Evolutionary conservation across 2,888 invertebrate genomes (phyloP).

Genomic region (Hypomecis punctinalis): DNA sequence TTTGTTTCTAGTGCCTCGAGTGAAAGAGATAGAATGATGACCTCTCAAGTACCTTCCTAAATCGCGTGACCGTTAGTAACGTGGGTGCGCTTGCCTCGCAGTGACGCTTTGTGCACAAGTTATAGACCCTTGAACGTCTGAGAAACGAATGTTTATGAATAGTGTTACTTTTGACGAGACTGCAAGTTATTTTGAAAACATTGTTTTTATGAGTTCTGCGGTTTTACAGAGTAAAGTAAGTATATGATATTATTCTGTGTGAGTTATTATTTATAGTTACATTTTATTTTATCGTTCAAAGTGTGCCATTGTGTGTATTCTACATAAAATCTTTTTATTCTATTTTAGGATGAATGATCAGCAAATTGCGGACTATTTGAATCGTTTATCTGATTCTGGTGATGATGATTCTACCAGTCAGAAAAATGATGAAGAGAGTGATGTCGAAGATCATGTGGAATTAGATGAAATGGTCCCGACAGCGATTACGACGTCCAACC

Average conservation of each 20-base stretch:
- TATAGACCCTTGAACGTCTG: slow-evolving; percentile 24
- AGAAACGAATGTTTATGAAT: slow-evolving; percentile 31
- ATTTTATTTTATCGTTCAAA: slow-evolving; percentile 24
- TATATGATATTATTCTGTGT: slow-evolving; percentile 17
- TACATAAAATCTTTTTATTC: slow-evolving; percentile 19
- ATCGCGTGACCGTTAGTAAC: slow-evolving; percentile 19
- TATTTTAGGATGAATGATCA: slow-evolving; percentile 25
- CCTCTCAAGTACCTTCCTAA: too few species aligned
- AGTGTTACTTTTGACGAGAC: slow-evolving; percentile 27
- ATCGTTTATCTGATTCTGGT: slow-evolving; percentile 31
- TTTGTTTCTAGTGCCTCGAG: too few species aligned
- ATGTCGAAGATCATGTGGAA: slow-evolving; percentile 29
- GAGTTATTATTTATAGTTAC: slow-evolving; percentile 24
- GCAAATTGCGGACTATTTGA: slow-evolving; percentile 28
- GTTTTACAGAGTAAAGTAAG: slow-evolving; percentile 17
- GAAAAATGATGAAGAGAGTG: slow-evolving; percentile 22
- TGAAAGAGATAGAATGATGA: too few species aligned
- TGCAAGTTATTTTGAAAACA: slow-evolving; percentile 21
- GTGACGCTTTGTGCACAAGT: slow-evolving; percentile 27
- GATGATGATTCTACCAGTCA: slow-evolving; percentile 27
- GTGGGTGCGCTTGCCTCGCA: slow-evolving; percentile 26
- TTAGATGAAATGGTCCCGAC: slow-evolving; percentile 26
- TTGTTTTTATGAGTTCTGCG: slow-evolving; percentile 13
- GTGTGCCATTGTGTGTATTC: slow-evolving; percentile 22
- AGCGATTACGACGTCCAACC: slow-evolving; percentile 30